Evolutionary conservation across 2,888 invertebrate species (phyloP).

Genomic region (Athalia rosae): DNA sequence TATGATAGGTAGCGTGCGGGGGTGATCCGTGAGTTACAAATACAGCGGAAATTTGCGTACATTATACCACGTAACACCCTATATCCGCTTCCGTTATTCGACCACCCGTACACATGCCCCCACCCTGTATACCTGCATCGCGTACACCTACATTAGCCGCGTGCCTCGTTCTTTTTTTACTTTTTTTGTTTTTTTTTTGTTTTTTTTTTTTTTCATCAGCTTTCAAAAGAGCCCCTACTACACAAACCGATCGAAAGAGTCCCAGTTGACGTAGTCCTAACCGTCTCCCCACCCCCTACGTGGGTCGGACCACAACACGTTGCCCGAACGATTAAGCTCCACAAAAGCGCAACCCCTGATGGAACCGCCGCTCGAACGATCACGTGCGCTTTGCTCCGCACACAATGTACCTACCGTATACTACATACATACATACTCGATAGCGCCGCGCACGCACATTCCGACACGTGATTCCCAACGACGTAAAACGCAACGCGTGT

Average conservation of each 20-base stretch:
- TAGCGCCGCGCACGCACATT: not conserved
- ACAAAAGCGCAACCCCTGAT: conserved; percentile 58
- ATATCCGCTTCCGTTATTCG: conserved; percentile 17
- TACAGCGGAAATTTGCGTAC: conserved; percentile 32
- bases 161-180: conserved; percentile 12
- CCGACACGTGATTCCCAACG: not conserved
- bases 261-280: not conserved
- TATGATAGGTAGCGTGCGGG: not conserved
- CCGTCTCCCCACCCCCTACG: not conserved
- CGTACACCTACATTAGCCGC: not conserved
- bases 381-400: conserved; percentile 14
- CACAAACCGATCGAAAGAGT: not conserved
- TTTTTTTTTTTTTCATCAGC: conserved; percentile 5
- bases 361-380: conserved; percentile 48
- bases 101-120: too few species aligned
- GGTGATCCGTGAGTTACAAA: not conserved
- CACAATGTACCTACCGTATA: not conserved
- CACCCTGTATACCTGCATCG: too few species aligned
- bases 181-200: conserved; percentile 17
- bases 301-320: not conserved
- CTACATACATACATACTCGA: too few species aligned
- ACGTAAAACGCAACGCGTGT: not conserved
- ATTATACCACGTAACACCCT: not conserved
- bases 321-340: conserved; percentile 54
- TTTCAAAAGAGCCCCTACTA: conserved; percentile 19